Base-by-base conservation (phyloP, 2,888 invertebrate genomes). In the Hirtodrosophila histrioides region DNA sequence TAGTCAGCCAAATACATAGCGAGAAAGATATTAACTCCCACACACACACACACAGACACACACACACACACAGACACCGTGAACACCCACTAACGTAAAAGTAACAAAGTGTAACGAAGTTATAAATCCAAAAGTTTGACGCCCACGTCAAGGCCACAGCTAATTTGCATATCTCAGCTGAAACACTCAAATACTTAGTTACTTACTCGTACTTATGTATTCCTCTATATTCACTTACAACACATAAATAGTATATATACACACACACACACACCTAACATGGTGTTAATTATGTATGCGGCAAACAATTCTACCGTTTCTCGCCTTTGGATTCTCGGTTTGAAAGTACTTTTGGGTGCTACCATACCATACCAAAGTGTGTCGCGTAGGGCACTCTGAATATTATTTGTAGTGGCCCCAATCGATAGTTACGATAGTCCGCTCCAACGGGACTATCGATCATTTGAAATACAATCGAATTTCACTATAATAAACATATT, bases 51-150 rank as follows among this genome's bases (percentile, higher is more conserved):
- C 23, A 60, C 43, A 70, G 41, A 45, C 71, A 58, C 49, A 51
- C 54, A 53, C 23, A 60, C 43, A 70, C 44, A 55, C 41, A 46
- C 57, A 48, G 49, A 48, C 31, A 41, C 40, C 8, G 24, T 31
- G 9, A 9, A 55, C 81, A 54, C 58, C 60, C 69, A 72, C 80
- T 36, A 60, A 40, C 49, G 53, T 50, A 49, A 72, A 77, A 75
- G 83, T 82, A 75, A 75, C 70, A 78, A 86, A 86, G 80, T 82
- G 86, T 82, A 82, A 82, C 82, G 68, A 82, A 82, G 82, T 83
- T 86, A 80, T 83, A 80, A 83, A 86, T 83, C 82, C 75, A 77
- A 71, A 85, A 84, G 72, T 80, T 84, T 84, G 84, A 88, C 84
- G 84, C 84, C 84, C 86, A 84, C 84, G 81, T 80, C 88, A 84